Conservation (phyloP, 2,797 vertebrate species). For the Sebastes alutus region DNA sequence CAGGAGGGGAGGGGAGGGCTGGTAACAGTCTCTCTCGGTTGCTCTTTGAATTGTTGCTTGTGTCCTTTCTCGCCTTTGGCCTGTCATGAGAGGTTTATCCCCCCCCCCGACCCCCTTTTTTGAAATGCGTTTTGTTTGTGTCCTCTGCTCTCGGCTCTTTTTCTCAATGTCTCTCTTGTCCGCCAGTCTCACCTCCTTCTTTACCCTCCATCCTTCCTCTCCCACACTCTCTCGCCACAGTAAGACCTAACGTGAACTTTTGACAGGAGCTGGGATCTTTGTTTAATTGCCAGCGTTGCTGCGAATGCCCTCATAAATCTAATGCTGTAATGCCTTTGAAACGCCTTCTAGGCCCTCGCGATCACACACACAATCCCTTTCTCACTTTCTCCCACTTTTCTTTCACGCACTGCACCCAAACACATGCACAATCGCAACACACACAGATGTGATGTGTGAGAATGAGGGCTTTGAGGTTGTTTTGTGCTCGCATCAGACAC, state of each 20-base stretch:
- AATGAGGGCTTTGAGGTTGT: conserved; percentile 71
- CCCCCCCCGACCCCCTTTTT: not conserved
- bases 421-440: conserved; percentile 45
- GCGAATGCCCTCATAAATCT: conserved; percentile 69
- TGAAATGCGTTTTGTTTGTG: conserved; percentile 44
- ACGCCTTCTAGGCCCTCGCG: conserved; percentile 45
- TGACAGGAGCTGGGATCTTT: conserved; percentile 70
- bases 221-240: conserved; percentile 32
- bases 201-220: not conserved
- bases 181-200: conserved; percentile 25
- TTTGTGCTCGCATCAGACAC: conserved; percentile 65
- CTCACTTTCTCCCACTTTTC: conserved; percentile 28
- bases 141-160: conserved; percentile 29
- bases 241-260: conserved; percentile 73
- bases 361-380: conserved; percentile 26
- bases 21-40: conserved; percentile 48
- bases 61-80: conserved; percentile 46
- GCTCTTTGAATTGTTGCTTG: conserved; percentile 49
- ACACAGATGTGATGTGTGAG: conserved; percentile 65
- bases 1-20: conserved; percentile 30
- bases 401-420: conserved; percentile 19
- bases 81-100: conserved; percentile 47
- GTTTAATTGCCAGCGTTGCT: conserved; percentile 72
- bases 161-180: conserved; percentile 24
- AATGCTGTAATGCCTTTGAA: conserved; percentile 67